Evolutionary conservation across 2,113 vertebrate species (phyloP), one percentile per base, ranked within the genome.

Genomic region (Mormyrus lacerda): DNA sequence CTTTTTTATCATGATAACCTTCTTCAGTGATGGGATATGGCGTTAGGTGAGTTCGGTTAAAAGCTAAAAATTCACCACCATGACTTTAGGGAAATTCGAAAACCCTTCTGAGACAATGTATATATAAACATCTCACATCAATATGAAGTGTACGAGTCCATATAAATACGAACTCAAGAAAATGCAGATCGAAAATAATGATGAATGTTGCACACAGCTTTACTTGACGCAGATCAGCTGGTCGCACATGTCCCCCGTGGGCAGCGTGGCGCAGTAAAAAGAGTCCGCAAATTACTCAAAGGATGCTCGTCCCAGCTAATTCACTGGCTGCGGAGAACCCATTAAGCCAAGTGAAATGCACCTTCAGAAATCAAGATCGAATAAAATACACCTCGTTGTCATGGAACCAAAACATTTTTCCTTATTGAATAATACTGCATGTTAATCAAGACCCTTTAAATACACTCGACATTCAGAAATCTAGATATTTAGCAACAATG

Each of bases 261-360:
- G 88, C 47, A 48, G 65, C 69, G 69, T 88, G 65, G 88, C 88
- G 88, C 88, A 88, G 88, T 88, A 73, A 27, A 55, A 50, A 47
- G 79, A 84, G 45, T 44, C 48, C 9, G 48, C 19, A 58, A 45
- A 51, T 45, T 31, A 44, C 39, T 21, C 11, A 51, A 48, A 48
- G 39, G 88, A 89, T 89, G 88, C 79, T 83, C 8, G 35, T 27
- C 48, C 17, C 21, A 39, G 9, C 88, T 84, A 19, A 61, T 39
- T 51, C n/a, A 85, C 27, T 1, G 87, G 35, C 11, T 50, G 24
- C 42, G 5, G 61, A 31, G 24, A 7, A 27, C 8, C 15, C 58
- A 69, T 3, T 45, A 47, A 27, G 11, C 2, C 58, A 87, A 4
- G 51, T n/a, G 8, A 35, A 51, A 21, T 31, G 35, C 55, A 27